Conservation (phyloP, 2,797 vertebrate genomes). For the Hyperoplus immaculatus region DNA sequence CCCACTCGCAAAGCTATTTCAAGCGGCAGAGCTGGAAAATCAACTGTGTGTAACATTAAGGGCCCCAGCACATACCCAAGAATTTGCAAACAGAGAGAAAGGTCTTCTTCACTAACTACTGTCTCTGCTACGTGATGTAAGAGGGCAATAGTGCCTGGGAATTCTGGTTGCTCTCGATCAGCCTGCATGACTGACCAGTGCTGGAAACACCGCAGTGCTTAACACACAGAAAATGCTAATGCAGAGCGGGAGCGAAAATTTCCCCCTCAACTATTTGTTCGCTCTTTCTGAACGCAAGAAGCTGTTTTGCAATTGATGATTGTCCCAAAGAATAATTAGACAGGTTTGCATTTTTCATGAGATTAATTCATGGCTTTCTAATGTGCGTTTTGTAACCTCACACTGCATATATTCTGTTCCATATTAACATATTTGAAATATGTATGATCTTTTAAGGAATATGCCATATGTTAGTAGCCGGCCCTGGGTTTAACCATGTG, state of each 20-base stretch:
- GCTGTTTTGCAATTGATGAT: conserved; percentile 77
- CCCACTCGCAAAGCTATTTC: conserved; percentile 50
- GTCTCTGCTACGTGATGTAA: conserved; percentile 63
- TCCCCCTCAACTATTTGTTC: conserved; percentile 49
- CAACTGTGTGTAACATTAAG: conserved; percentile 63
- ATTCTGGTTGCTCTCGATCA: conserved; percentile 58
- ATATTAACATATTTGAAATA: conserved; percentile 80
- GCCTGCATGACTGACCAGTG: conserved; percentile 49
- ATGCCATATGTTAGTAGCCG: conserved; percentile 67
- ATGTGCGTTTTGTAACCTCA: conserved; percentile 73
- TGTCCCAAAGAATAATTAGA: conserved; percentile 74
- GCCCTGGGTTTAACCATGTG: conserved; percentile 51
- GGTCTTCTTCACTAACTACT: conserved; percentile 56
- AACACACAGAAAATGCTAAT: conserved; percentile 54
- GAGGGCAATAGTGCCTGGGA: conserved; percentile 57
- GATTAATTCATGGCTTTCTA: conserved; percentile 74
- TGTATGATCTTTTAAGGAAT: conserved; percentile 74
- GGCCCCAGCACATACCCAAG: conserved; percentile 52
- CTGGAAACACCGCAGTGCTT: conserved; percentile 40
- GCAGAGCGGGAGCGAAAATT: conserved; percentile 10
- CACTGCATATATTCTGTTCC: conserved; percentile 62
- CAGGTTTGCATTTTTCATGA: conserved; percentile 80
- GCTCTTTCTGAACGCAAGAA: conserved; percentile 57
- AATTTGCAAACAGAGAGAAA: conserved; percentile 74
- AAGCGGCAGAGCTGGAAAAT: conserved; percentile 79